A percentile compares a stretch with the other conserved stretches of the same genome.
phyloP scores from a whole-genome alignment of 2,888 invertebrate genomes.

The Drosophila buzzatii region DNA sequence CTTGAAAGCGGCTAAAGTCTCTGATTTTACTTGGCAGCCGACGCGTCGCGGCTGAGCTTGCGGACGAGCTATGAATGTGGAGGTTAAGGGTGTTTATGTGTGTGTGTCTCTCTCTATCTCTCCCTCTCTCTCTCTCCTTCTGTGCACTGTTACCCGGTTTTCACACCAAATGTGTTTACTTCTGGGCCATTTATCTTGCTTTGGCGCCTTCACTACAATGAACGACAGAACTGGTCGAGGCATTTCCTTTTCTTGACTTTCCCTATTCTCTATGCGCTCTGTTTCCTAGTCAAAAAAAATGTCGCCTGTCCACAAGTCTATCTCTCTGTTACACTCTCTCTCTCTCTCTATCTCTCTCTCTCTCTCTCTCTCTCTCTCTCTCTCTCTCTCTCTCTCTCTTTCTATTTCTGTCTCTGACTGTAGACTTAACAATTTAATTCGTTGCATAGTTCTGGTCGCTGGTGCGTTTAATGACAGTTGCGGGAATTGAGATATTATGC shows the following conservation, averaged over 20 bases:
- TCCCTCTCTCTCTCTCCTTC: too few species aligned
- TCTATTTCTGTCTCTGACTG: not conserved
- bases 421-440: constrained; percentile 40
- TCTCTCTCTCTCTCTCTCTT: not conserved
- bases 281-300: constrained; percentile 35
- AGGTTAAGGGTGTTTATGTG: not conserved
- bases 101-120: not conserved
- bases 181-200: constrained; percentile 77
- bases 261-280: constrained; percentile 11
- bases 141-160: constrained; percentile 48
- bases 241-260: constrained; percentile 24
- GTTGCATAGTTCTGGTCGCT: constrained; percentile 50
- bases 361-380: not conserved
- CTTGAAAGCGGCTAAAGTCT: constrained; percentile 38
- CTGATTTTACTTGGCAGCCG: constrained; percentile 54
- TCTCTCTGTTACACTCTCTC: not conserved
- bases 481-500: constrained; percentile 18
- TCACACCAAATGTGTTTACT: constrained; percentile 75
- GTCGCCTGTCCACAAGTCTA: constrained; percentile 21
- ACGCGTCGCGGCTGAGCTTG: constrained; percentile 3
- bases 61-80: not conserved
- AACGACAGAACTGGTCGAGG: constrained; percentile 30
- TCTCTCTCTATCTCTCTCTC: not conserved
- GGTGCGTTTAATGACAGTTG: constrained; percentile 37
- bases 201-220: constrained; percentile 73